These are phyloP conservation scores for Prosapia bicincta DNA, from an alignment of 2,888 invertebrate genomes.

Conservation along the genomic window DNA sequence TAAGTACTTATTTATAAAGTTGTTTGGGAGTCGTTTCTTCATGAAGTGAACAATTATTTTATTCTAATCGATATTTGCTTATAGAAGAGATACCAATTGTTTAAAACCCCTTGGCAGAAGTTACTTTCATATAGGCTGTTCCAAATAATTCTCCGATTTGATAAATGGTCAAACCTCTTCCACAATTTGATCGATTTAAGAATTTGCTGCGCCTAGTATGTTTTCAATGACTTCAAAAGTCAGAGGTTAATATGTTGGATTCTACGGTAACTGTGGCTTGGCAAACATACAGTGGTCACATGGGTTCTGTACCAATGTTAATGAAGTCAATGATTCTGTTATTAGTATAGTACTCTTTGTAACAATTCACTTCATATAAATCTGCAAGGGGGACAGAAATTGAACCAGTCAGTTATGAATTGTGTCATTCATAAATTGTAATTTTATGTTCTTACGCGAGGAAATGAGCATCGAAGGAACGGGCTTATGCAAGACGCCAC, in stretches of 20 bases:
- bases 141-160: constrained; percentile 33
- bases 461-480: constrained; percentile 44
- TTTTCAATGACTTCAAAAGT: constrained; percentile 23
- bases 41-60: neutral
- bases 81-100: neutral
- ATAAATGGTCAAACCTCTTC: constrained; percentile 32
- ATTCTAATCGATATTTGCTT: neutral
- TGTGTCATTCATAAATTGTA: constrained; percentile 32
- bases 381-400: constrained; percentile 39
- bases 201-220: constrained; percentile 26
- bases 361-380: constrained; percentile 42
- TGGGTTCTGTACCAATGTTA: constrained; percentile 7
- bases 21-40: neutral
- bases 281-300: constrained; percentile 3
- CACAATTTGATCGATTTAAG: constrained; percentile 37
- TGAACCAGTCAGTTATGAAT: constrained; percentile 40
- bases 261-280: constrained; percentile 11
- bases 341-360: constrained; percentile 28
- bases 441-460: constrained; percentile 42
- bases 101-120: constrained; percentile 38
- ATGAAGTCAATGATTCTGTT: constrained; percentile 25
- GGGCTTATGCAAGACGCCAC: constrained; percentile 40
- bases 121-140: constrained; percentile 39
- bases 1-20: no score
- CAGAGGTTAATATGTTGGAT: constrained; percentile 21